Evolutionary conservation across 2,888 invertebrate species (phyloP), one percentile per base, ranked within the genome.

Genomic region (Crocallis elinguaria): DNA sequence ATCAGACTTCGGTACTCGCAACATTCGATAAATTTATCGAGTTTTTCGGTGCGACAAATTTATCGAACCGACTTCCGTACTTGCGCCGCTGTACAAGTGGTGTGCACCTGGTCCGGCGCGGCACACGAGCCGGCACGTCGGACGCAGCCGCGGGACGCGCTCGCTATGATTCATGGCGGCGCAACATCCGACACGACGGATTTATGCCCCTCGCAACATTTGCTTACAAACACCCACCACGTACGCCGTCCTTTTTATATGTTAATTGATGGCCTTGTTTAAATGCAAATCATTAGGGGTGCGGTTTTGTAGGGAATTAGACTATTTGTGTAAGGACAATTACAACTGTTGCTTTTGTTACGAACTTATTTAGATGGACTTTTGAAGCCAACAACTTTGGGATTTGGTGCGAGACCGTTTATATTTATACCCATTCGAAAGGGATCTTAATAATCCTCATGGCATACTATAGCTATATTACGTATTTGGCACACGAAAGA

Each of bases 181-280:
- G 60, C 60, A 53, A 59, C 67, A 60, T 65, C 69, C 72, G 68
- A 60, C 66, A 35, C 51, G 57, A 51, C 49, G 59, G 67, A 73
- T 71, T 71, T 71, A 73, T 71, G 64, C 35, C 56, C 61, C 58
- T 46, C 52, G 58, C 63, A 53, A 61, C 64, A 63, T 65, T 66
- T 52, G 60, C 64, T 53, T 56, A 63, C 61, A 57, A 55, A 49
- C 51, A 45, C 52, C 44, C 48, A 32, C 35, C 61, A 64, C 56
- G 62, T 58, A 64, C 60, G 49, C 43, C 39, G 42, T 41, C 60
- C 57, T 62, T 64, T 64, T 62, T 62, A 64, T 62, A 64, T 64
- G 64, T 59, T 64, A 62, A 64, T 64, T 62, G 57, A 60, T 60
- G 60, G 57, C 56, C 49, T 63, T 63, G 63, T 63, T 64, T 60